A percentile compares a stretch with the other conserved stretches of the same genome.
These are phyloP conservation scores for Metaphire vulgaris DNA, from an alignment of 1,140 invertebrate genomes.

Conservation along the genomic window DNA sequence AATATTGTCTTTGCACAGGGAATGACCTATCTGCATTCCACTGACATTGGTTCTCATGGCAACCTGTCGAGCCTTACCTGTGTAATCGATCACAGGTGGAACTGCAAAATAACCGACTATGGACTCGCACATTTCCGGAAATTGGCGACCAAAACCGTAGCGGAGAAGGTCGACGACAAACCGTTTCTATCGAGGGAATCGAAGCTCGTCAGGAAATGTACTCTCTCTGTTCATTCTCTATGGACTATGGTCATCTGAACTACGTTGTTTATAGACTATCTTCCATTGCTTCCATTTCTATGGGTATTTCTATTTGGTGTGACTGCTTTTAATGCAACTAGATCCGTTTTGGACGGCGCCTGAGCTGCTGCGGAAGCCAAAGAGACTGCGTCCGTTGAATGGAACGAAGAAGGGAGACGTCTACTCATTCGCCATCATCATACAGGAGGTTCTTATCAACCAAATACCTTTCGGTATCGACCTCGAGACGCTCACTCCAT, in stretches of 20 bases:
- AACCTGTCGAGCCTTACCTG: neutral
- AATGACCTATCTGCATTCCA: neutral
- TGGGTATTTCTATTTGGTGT: too few relatives aligned
- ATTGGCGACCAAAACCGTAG: too few relatives aligned
- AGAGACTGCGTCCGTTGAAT: slow-evolving; percentile 8
- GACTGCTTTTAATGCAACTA: too few relatives aligned
- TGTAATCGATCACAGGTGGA: neutral
- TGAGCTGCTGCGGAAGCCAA: slow-evolving; percentile 64
- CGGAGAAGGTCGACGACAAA: too few relatives aligned
- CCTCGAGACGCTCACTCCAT: neutral
- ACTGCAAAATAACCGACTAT: neutral
- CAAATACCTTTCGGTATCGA: neutral
- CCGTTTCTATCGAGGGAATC: too few relatives aligned
- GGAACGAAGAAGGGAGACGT: slow-evolving; percentile 87
- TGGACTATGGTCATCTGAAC: too few relatives aligned
- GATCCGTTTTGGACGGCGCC: slow-evolving; percentile 79
- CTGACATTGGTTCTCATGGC: neutral
- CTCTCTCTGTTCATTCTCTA: too few relatives aligned
- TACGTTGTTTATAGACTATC: too few relatives aligned
- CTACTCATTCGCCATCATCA: slow-evolving; percentile 91
- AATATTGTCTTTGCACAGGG: neutral
- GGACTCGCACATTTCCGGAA: neutral
- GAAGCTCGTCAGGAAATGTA: too few relatives aligned
- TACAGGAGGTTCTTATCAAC: slow-evolving; percentile 53
- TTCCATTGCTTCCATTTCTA: too few relatives aligned